Evolutionary conservation across 1,140 invertebrate species (phyloP).

Genomic region (Drosophila pruinosa): DNA sequence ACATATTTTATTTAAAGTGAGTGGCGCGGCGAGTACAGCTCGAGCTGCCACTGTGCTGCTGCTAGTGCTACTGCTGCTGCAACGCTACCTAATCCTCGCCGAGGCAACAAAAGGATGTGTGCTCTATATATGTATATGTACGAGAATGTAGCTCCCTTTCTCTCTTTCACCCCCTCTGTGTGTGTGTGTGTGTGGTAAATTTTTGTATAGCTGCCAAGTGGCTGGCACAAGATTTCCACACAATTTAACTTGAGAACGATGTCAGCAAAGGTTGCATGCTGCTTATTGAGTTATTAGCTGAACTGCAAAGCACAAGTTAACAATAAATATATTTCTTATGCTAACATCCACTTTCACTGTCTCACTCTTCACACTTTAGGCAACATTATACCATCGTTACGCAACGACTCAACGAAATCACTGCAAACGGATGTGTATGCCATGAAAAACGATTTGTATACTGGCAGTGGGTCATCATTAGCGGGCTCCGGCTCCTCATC

Average conservation of each 20-base stretch:
- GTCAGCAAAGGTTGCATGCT: constrained; percentile 49
- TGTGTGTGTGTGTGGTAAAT: constrained; percentile 17
- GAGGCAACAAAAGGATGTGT: constrained; percentile 64
- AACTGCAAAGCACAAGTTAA: constrained; percentile 27
- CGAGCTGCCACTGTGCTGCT: neutral
- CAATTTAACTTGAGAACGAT: constrained; percentile 77
- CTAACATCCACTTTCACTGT: too few relatives aligned
- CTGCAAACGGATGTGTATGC: constrained; percentile 78
- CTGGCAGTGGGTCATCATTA: constrained; percentile 61
- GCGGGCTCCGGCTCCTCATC: constrained; percentile 34
- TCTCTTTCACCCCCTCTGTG: neutral
- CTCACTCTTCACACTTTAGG: constrained; percentile 36
- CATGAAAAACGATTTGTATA: constrained; percentile 74
- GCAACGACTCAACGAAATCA: constrained; percentile 78
- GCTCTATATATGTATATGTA: constrained; percentile 8
- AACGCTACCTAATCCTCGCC: constrained; percentile 68
- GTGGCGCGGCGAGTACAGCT: constrained; percentile 53
- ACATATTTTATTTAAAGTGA: constrained; percentile 81
- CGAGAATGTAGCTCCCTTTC: neutral
- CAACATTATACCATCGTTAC: constrained; percentile 75
- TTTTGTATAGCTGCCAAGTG: constrained; percentile 67
- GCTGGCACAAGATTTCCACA: constrained; percentile 69
- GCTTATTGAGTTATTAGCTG: constrained; percentile 47
- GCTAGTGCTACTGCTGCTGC: constrained; percentile 12
- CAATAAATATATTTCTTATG: too few relatives aligned